Evolutionary conservation across 2,113 vertebrate species (phyloP).

Genomic region (Indicator maculatus): DNA sequence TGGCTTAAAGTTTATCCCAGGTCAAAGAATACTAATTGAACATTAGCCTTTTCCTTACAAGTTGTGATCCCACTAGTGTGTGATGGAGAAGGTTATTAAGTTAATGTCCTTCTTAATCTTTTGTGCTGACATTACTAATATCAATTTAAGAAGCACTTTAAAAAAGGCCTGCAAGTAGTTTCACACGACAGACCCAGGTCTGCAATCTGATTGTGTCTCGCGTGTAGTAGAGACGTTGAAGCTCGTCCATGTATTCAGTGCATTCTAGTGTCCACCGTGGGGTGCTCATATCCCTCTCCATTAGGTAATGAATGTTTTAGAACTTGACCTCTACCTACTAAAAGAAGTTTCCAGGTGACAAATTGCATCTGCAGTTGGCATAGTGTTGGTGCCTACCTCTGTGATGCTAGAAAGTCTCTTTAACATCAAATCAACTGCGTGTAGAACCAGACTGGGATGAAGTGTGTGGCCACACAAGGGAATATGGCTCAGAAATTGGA

Average conservation of each 20-base stretch:
- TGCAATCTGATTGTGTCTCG: not conserved
- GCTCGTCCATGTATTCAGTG: not conserved
- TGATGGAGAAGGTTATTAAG: conserved; percentile 47
- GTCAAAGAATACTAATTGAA: conserved; percentile 49
- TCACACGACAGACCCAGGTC: not conserved
- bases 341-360: not conserved
- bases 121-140: conserved; percentile 1
- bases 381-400: not conserved
- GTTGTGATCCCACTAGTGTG: not conserved
- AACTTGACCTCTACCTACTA: not conserved
- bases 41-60: conserved; percentile 35
- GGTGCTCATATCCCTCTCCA: not conserved
- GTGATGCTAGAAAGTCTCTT: not conserved
- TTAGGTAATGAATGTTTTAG: not conserved
- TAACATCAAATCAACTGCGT: not conserved
- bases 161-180: not conserved
- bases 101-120: conserved; percentile 10
- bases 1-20: conserved; percentile 17
- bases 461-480: not conserved
- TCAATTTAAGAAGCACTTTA: not conserved
- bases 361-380: not conserved
- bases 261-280: not conserved
- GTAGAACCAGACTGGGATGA: not conserved
- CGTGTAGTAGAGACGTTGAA: not conserved
- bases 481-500: not conserved